These are phyloP conservation scores for Romanomermis culicivorax DNA, from an alignment of 2,888 invertebrate genomes.

Conservation along the genomic window DNA sequence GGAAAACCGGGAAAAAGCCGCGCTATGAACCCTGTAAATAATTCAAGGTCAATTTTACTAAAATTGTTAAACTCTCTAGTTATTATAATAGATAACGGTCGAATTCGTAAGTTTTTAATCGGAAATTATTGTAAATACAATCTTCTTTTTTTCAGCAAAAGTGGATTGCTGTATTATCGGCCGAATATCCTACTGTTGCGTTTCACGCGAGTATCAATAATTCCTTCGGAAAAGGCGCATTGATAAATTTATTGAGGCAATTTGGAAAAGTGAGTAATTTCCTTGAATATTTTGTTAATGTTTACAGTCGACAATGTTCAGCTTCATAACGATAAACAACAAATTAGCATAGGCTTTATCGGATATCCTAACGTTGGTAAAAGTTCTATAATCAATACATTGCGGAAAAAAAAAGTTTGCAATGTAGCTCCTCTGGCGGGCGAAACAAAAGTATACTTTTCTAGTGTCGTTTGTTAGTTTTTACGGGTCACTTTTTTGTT, in stretches of 20 bases:
- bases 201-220: slow-evolving; percentile 96
- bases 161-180: slow-evolving; percentile 81
- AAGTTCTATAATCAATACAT: slow-evolving; percentile 87
- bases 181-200: slow-evolving; percentile 87
- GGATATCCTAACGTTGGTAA: slow-evolving; percentile 98
- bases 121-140: too few species aligned
- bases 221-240: slow-evolving; percentile 89
- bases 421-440: slow-evolving; percentile 96
- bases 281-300: background rate
- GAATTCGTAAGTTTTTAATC: too few species aligned
- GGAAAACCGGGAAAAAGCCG: too few species aligned
- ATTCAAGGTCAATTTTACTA: too few species aligned
- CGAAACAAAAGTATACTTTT: slow-evolving; percentile 36
- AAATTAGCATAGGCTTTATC: slow-evolving; percentile 94
- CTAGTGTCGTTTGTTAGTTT: background rate
- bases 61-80: too few species aligned
- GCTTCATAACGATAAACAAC: slow-evolving; percentile 81
- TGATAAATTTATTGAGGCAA: slow-evolving; percentile 83
- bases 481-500: slow-evolving; percentile 4
- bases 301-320: slow-evolving; percentile 14
- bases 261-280: slow-evolving; percentile 46
- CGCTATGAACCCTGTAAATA: too few species aligned
- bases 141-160: slow-evolving; percentile 47
- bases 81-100: too few species aligned
- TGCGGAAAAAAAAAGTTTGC: slow-evolving; percentile 87